Evolutionary conservation across 2,888 invertebrate species (phyloP), one percentile per base, ranked within the genome.

Genomic region (Ceraclea dissimilis): DNA sequence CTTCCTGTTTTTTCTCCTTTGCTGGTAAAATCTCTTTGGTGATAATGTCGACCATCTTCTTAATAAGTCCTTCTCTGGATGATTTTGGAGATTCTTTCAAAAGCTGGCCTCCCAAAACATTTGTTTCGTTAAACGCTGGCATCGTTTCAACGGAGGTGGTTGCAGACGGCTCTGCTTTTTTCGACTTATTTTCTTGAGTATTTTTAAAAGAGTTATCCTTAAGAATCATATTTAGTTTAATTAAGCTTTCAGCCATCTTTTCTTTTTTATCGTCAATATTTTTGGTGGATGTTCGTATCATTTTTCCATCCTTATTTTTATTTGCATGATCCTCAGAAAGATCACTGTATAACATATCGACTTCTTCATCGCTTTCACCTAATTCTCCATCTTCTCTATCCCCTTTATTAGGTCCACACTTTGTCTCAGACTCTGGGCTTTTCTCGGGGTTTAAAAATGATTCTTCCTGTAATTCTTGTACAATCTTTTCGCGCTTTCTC

Each of bases 301-400:
- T 10, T 18, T 46, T 46, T 8, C 18, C 19, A 18, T 17, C 16
- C 18, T 46, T 20, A 10, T 19, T 19, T 46, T 19, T 19, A 19
- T 4, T 13, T 18, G 8, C 13, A 2, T 13, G 43, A 19, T 18
- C 18, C 11, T 19, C 46, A 18, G 20, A 17, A 22, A 57, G 48
- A 49, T 54, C 51, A 18, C 31, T 44, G 26, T 58, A 58, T 1
- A 58, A 6, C 22, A 58, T 44, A 4, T 56, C 55, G 65, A 72
- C 70, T 59, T 76, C 76, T 2, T 71, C 68, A 65, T 76, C 75
- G 65, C 75, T 76, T 64, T 74, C 76, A 64, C 76, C 75, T 21
- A 76, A 76, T 65, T 76, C 76, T 16, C 75, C 66, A 64, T 76
- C 76, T 39, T 61, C 60, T 43, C 58, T 55, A 34, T 63, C 63